Percentiles rank a stretch among this genome's conserved stretches.
phyloP scores from a whole-genome alignment of 2,113 vertebrate genomes.

The Cyprinodon tularosa region DNA sequence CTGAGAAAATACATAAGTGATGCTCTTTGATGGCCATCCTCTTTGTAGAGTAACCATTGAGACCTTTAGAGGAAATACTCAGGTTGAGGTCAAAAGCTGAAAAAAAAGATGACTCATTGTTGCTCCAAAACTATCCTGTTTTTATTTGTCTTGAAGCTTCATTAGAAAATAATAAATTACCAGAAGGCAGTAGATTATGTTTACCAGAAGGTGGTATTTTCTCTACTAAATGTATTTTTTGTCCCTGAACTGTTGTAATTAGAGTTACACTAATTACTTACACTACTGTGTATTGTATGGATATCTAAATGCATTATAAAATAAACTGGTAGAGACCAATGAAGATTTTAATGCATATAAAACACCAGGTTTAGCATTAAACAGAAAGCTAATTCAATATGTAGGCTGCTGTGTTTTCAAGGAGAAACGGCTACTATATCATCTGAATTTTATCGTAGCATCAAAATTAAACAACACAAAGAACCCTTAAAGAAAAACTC shows the following conservation, averaged over 20 bases:
- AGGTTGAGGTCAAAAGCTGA: neutral
- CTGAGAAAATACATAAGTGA: slow-evolving; percentile 17
- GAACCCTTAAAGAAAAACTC: slow-evolving; percentile 23
- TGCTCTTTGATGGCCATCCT: slow-evolving; percentile 2
- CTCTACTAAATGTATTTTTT: neutral
- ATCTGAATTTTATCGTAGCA: slow-evolving; percentile 13
- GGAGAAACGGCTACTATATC: slow-evolving; percentile 12
- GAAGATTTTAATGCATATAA: neutral
- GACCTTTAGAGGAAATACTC: neutral
- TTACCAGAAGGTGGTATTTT: too few species aligned
- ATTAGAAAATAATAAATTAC: neutral
- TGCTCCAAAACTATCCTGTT: neutral
- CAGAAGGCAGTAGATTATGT: too few species aligned
- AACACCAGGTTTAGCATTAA: neutral
- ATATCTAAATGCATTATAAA: neutral
- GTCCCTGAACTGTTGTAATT: neutral
- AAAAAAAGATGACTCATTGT: too few species aligned
- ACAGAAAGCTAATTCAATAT: neutral
- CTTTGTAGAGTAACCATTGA: slow-evolving; percentile 1
- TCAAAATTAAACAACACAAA: slow-evolving; percentile 23
- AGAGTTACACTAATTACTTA: too few species aligned
- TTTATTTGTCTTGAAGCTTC: neutral
- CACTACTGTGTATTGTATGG: neutral
- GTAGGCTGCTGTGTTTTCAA: slow-evolving; percentile 5
- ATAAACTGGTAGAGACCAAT: neutral